A percentile compares a stretch with the other conserved stretches of the same genome.
Conservation (phyloP, 2,888 invertebrate species). For the Elaeidobius kamerunicus region DNA sequence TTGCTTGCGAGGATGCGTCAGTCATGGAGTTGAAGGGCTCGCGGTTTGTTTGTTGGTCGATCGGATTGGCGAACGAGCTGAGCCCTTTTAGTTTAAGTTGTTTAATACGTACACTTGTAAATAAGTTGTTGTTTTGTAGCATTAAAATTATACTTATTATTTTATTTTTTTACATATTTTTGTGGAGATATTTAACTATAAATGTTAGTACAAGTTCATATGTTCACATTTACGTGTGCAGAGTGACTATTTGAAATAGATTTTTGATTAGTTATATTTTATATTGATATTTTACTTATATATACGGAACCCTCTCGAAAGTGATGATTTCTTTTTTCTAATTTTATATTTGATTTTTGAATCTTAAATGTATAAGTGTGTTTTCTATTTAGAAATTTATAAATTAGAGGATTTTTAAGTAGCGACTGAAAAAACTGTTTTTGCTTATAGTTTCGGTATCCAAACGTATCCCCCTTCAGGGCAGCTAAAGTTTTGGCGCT, state of each 20-base stretch:
- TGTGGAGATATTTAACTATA: constrained; percentile 53
- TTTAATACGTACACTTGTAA: constrained; percentile 49
- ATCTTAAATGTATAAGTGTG: constrained; percentile 51
- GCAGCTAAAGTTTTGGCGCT: constrained; percentile 26
- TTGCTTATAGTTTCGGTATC: constrained; percentile 41
- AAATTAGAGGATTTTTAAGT: constrained; percentile 43
- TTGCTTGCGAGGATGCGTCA: constrained; percentile 40
- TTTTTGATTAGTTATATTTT: constrained; percentile 48
- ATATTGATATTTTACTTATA: constrained; percentile 51
- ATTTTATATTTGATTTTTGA: constrained; percentile 44
- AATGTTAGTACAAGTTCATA: constrained; percentile 53
- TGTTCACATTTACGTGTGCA: constrained; percentile 48
- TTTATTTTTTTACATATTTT: constrained; percentile 55
- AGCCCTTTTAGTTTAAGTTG: constrained; percentile 45
- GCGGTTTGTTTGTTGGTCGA: constrained; percentile 4
- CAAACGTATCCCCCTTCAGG: no score
- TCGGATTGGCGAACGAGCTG: constrained; percentile 22
- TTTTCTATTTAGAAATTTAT: constrained; percentile 52
- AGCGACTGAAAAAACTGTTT: constrained; percentile 43
- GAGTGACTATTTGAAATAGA: constrained; percentile 51
- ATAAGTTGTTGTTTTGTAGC: constrained; percentile 54
- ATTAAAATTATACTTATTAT: constrained; percentile 51
- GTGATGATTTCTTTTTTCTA: constrained; percentile 45
- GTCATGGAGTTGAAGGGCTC: constrained; percentile 35
- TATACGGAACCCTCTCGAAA: constrained; percentile 45